Evolutionary conservation across 2,888 invertebrate genomes (phyloP), one percentile per base, ranked within the genome.

Genomic region (Parapristionchus giblindavisi): DNA sequence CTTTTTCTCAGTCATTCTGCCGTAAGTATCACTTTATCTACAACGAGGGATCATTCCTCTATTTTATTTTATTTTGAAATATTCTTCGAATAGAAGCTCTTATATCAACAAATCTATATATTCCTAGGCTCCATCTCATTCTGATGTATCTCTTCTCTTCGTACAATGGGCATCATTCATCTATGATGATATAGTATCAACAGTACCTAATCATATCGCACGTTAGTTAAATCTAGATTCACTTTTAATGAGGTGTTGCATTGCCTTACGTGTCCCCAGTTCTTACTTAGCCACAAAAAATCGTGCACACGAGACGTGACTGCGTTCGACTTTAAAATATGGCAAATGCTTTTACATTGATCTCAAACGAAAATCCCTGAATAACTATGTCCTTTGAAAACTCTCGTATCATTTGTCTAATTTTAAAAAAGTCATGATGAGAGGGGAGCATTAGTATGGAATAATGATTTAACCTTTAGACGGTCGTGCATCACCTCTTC

Each of bases 101-200:
- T 21, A 48, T 11, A 11, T 48, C 21, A 11, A 11, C 11, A 56
- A 17, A 17, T 56, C 27, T n/a, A n/a, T 56, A 11, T 56, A 27
- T 14, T 27, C 8, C 6, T 24, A 52, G 51, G n/a, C 54, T 2
- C 48, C 74, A 14, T 72, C 76, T 14, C 84, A 87, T 75, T 77
- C 78, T 17, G 75, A 76, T 5, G 95, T 96, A 89, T 93, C 94
- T 0, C 90, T 96, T 27, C 94, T 96, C 93, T 92, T 87, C 29
- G 82, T 84, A 3, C 84, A 84, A 43, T 88, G 87, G 84, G 77
- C 87, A 2, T 84, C 87, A 24, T 88, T 88, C 75, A 56, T 88
- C 43, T 87, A 87, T 75, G 84, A 84, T 75, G 88, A 88, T 75
- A 58, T 86, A 60, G 87, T 91, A 91, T 79, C 92, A 92, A 83